A percentile compares a stretch with the other conserved stretches of the same genome.
These are phyloP conservation scores for Spondyliosoma cantharus DNA, from an alignment of 2,797 vertebrate species.

Conservation along the genomic window DNA sequence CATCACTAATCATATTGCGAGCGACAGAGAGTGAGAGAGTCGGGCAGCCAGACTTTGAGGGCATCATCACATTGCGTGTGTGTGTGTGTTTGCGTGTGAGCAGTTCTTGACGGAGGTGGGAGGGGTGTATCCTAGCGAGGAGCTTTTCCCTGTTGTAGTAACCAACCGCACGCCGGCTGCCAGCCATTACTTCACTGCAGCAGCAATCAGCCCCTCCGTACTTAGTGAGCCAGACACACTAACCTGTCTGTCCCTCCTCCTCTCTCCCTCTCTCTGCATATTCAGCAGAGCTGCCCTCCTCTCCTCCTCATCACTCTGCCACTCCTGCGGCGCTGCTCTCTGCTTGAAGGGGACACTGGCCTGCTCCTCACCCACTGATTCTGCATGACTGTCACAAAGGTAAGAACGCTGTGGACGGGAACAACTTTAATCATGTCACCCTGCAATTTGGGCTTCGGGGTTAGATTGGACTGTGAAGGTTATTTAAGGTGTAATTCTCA, in stretches of 20 bases:
- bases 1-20: slow-evolving; percentile 73
- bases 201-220: slow-evolving; percentile 73
- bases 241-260: slow-evolving; percentile 77
- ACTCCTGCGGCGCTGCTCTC: slow-evolving; percentile 78
- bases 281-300: slow-evolving; percentile 77
- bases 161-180: slow-evolving; percentile 72
- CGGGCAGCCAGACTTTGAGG: slow-evolving; percentile 48
- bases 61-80: slow-evolving; percentile 42
- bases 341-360: slow-evolving; percentile 81
- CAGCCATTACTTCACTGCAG: slow-evolving; percentile 84
- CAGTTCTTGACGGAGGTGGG: slow-evolving; percentile 51
- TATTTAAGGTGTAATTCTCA: slow-evolving; percentile 1
- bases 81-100: slow-evolving; percentile 32
- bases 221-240: slow-evolving; percentile 77
- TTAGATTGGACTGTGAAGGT: slow-evolving; percentile 32
- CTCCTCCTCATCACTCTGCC: slow-evolving; percentile 76
- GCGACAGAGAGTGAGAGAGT: slow-evolving; percentile 42
- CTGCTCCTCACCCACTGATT: slow-evolving; percentile 82
- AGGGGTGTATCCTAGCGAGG: slow-evolving; percentile 73
- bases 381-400: slow-evolving; percentile 98
- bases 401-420: slow-evolving; percentile 76
- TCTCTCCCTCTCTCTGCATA: slow-evolving; percentile 58
- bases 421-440: slow-evolving; percentile 40
- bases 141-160: slow-evolving; percentile 82
- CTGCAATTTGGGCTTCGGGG: not conserved